phyloP scores from a whole-genome alignment of 2,888 invertebrate species.

The Amphiduros pacificus region DNA sequence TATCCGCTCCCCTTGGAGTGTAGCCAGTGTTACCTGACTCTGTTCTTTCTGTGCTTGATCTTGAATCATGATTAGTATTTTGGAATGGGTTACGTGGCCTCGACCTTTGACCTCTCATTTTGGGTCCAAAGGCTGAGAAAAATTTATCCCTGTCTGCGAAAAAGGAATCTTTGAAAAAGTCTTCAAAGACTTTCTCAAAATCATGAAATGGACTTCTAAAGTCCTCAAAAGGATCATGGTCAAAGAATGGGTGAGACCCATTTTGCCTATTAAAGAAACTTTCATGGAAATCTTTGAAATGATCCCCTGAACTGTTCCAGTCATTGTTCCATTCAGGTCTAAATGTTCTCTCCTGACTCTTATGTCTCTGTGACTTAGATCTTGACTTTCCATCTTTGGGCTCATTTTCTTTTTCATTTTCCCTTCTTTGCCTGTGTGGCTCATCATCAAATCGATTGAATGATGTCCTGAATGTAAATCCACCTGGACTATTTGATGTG shows the following conservation, averaged over 20 bases:
- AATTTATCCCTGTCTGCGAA: background rate
- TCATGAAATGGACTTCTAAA: background rate
- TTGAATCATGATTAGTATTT: background rate
- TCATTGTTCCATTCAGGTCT: too few species aligned
- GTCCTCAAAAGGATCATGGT: background rate
- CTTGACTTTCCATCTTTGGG: background rate
- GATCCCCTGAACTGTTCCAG: too few species aligned
- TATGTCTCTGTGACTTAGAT: background rate
- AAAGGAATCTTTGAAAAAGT: background rate
- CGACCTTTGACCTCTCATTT: too few species aligned
- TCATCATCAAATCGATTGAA: conserved; percentile 1
- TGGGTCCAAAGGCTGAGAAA: background rate
- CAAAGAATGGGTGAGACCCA: background rate
- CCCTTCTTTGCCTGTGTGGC: background rate
- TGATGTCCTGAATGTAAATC: background rate
- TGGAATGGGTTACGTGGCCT: background rate
- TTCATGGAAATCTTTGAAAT: too few species aligned
- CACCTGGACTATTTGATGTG: background rate
- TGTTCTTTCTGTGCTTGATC: background rate
- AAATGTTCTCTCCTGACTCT: too few species aligned
- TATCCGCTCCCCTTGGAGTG: too few species aligned
- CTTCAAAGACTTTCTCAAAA: background rate
- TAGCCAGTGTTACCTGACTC: too few species aligned
- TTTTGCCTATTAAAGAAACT: background rate
- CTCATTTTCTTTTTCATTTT: background rate